Evolutionary conservation across 2,888 invertebrate species (phyloP).

Genomic region (Hesperia comma): DNA sequence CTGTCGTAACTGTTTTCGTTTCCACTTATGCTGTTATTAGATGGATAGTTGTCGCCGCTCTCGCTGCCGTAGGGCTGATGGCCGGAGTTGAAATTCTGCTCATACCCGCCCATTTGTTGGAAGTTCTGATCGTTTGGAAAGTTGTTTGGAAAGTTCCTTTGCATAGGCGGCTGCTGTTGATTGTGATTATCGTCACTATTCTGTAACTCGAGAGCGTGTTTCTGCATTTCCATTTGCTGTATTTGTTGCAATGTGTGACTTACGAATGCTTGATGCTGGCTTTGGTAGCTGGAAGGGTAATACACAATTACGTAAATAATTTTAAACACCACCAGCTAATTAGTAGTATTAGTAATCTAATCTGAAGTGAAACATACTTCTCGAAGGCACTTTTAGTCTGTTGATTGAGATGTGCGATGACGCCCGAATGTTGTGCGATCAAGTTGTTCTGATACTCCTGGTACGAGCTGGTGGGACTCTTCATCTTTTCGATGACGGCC

Average conservation of each 20-base stretch:
- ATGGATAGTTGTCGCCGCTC: constrained; percentile 72
- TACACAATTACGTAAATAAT: constrained; percentile 19
- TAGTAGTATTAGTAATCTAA: too few species aligned
- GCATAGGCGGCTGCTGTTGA: constrained; percentile 60
- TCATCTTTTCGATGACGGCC: constrained; percentile 92
- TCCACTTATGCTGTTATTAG: constrained; percentile 77
- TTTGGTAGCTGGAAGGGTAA: constrained; percentile 87
- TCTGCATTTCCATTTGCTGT: constrained; percentile 92
- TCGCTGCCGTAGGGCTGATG: constrained; percentile 71
- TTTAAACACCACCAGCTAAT: too few species aligned
- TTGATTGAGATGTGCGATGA: constrained; percentile 90
- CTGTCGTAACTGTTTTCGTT: constrained; percentile 80
- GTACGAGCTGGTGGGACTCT: constrained; percentile 94
- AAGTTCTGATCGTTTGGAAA: constrained; percentile 70
- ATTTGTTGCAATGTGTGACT: constrained; percentile 95
- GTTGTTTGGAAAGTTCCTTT: constrained; percentile 63
- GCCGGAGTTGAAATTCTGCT: constrained; percentile 64
- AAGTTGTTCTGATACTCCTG: constrained; percentile 94
- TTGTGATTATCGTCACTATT: constrained; percentile 66
- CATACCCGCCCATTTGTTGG: constrained; percentile 61
- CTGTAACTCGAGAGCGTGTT: constrained; percentile 85
- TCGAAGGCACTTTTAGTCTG: constrained; percentile 94
- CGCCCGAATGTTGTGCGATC: constrained; percentile 90
- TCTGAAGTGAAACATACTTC: constrained; percentile 71
- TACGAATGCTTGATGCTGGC: constrained; percentile 98